Conservation (phyloP, 2,797 vertebrate genomes). For the Sparidentex hasta region DNA sequence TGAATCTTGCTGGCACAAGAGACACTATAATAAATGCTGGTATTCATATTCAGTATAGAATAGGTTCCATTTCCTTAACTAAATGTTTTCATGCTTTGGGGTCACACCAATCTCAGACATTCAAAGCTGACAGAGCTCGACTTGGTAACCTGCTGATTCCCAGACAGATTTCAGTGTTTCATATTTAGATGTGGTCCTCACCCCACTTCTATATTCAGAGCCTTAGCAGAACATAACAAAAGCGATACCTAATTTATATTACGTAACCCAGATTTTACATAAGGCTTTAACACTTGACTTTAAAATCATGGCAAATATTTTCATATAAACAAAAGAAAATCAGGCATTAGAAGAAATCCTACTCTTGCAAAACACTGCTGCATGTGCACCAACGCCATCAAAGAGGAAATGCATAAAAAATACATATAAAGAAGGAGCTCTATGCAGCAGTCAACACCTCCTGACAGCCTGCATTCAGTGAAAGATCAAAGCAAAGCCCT, state of each 20-base stretch:
- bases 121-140: neutral
- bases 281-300: neutral
- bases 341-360: conserved; percentile 2
- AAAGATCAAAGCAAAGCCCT: conserved; percentile 35
- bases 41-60: neutral
- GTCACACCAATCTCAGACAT: neutral
- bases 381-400: conserved; percentile 6
- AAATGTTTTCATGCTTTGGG: neutral
- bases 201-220: neutral
- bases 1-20: neutral
- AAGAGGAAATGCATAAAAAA: conserved; percentile 49
- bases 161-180: neutral
- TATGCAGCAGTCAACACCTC: conserved; percentile 16
- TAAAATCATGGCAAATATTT: neutral
- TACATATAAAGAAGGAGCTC: conserved; percentile 29
- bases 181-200: too few relatives aligned
- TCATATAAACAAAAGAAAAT: conserved; percentile 5
- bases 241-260: neutral
- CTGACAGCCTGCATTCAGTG: conserved; percentile 17
- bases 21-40: neutral
- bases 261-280: neutral
- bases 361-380: conserved; percentile 18
- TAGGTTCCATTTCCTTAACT: neutral
- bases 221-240: neutral
- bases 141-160: neutral